Base-by-base conservation (phyloP, 2,113 vertebrate species). In the Octodon degus region DNA sequence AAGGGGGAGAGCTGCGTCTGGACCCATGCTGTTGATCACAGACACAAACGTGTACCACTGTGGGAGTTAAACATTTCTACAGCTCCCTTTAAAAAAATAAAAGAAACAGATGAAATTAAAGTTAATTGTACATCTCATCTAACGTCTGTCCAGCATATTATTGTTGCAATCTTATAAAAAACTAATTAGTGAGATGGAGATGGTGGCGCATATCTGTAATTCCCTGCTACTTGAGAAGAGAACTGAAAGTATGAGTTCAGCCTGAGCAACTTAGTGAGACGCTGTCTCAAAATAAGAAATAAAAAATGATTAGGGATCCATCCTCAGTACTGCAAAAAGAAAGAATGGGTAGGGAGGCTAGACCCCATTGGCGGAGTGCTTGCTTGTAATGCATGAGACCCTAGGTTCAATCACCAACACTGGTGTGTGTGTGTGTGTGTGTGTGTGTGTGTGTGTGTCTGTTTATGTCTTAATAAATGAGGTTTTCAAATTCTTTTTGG, bases 31-130 rank as follows among this genome's bases (percentile, higher is more conserved):
- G 17, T 27, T 30, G 7, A 70, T 68, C 58, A 90, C 20, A 77
- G 53, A 86, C 3, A 50, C 0, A 63, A 58, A 86, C 67, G 4
- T 0, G 1, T 90, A 60, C 77, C 19, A 89, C 0, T 0, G 24
- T 22, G 1, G 62, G 43, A 68, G 55, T 92, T 65, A 37, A 85
- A 63, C 16, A 32, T 43, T 53, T 68, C 82, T 40, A 86, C 24
- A 7, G 37, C 60, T 55, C 60, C 81, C 7, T 1, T 81, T 65
- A 53, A 77, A 30, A 77, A 65, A 65, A 80, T 83, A 83, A 90
- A 50, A 67, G 17, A 50, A 40, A 76, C 5, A 82, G 37, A 37
- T 79, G 30, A 90, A 58, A 89, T 74, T 20, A 55, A 93, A 20
- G 19, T 53, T 50, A 70, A 17, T 11, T 43, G 19, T 24, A 34